These are phyloP conservation scores for Eilema sororculum DNA, from an alignment of 2,888 invertebrate genomes.

Conservation along the genomic window DNA sequence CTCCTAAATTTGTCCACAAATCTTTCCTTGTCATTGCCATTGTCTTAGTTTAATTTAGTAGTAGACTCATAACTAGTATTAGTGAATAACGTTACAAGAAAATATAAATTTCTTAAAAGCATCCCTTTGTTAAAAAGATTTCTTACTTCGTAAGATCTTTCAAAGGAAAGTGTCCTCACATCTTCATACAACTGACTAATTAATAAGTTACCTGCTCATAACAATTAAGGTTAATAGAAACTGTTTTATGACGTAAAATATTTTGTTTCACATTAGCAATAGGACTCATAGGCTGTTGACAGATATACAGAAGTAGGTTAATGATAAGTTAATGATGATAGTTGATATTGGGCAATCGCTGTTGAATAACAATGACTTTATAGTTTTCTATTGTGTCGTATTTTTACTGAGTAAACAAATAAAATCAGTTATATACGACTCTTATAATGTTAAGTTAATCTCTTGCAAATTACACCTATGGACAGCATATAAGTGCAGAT, in stretches of 20 bases:
- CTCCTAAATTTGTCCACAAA: too few relatives aligned
- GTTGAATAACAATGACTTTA: neutral
- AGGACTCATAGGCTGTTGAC: constrained; percentile 47
- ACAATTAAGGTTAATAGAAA: constrained; percentile 66
- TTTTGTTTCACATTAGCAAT: constrained; percentile 44
- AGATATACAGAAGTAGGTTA: constrained; percentile 60
- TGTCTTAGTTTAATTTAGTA: too few relatives aligned
- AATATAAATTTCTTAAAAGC: too few relatives aligned
- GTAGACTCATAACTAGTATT: too few relatives aligned
- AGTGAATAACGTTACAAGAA: too few relatives aligned
- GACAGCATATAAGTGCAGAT: constrained; percentile 56
- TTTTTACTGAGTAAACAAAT: neutral
- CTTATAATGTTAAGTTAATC: constrained; percentile 10
- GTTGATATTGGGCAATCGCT: constrained; percentile 23
- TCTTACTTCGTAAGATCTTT: neutral
- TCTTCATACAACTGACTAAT: neutral
- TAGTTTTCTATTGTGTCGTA: neutral
- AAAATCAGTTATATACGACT: constrained; percentile 3
- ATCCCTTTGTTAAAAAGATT: neutral
- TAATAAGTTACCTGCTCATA: neutral
- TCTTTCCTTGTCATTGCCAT: too few relatives aligned
- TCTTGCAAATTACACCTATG: constrained; percentile 45
- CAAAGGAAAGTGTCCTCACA: neutral
- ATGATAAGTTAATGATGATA: constrained; percentile 55
- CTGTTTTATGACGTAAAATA: constrained; percentile 33